These are phyloP conservation scores for Monopis laevigella DNA, from an alignment of 2,888 invertebrate species.

Conservation along the genomic window DNA sequence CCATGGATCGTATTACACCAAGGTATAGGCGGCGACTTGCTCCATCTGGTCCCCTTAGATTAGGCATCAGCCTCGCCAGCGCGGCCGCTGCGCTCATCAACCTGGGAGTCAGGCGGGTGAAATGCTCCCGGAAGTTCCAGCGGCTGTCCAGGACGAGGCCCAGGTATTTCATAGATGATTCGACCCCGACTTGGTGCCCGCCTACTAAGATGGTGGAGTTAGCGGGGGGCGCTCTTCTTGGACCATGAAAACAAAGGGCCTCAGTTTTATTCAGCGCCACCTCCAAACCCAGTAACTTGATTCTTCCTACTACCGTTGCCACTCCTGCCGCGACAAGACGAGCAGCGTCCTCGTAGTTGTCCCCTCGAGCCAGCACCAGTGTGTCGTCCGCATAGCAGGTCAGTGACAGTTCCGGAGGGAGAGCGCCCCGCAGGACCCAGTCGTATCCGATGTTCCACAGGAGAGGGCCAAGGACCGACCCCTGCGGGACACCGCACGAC, in stretches of 20 bases:
- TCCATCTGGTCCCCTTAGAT: too few species aligned
- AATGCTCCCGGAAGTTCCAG: too few species aligned
- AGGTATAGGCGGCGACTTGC: too few species aligned
- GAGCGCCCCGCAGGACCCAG: slow-evolving; percentile 14
- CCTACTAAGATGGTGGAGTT: background rate
- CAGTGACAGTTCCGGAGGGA: slow-evolving; percentile 9
- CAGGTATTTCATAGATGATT: too few species aligned
- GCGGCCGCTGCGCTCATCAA: too few species aligned
- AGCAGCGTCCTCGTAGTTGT: slow-evolving; percentile 5
- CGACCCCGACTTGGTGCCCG: background rate
- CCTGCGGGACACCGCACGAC: too few species aligned
- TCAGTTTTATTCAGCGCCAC: slow-evolving; percentile 3
- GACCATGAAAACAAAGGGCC: too few species aligned
- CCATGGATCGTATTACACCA: too few species aligned
- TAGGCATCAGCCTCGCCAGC: too few species aligned
- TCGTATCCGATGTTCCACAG: slow-evolving; percentile 4
- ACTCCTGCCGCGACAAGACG: slow-evolving; percentile 2
- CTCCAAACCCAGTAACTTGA: too few species aligned
- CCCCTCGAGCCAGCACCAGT: slow-evolving; percentile 12
- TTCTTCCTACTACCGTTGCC: background rate
- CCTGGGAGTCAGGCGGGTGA: too few species aligned
- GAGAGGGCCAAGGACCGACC: too few species aligned
- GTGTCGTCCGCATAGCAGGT: slow-evolving; percentile 18
- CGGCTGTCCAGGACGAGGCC: background rate
- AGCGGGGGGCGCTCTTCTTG: background rate